Evolutionary conservation across 2,888 invertebrate species (phyloP).

Genomic region (Loripinus fragilis): DNA sequence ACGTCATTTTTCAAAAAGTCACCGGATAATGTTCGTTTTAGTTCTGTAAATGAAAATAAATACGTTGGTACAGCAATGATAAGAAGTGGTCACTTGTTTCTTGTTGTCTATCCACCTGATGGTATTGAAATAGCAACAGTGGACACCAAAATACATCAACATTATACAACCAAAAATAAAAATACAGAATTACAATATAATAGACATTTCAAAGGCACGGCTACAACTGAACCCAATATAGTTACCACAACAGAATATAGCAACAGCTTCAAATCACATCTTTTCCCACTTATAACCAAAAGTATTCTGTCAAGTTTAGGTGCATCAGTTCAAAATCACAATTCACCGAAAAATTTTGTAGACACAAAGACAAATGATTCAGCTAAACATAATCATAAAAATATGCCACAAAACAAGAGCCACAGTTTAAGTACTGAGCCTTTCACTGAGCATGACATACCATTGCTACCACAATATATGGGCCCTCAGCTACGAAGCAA

Average conservation of each 20-base stretch:
- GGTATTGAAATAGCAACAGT: too few species aligned
- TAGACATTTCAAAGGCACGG: background rate
- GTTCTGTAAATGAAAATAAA: slow-evolving; percentile 22
- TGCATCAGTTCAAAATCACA: background rate
- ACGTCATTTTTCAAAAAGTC: background rate
- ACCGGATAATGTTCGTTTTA: background rate
- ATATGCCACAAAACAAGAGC: too few species aligned
- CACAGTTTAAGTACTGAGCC: too few species aligned
- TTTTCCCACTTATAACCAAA: background rate
- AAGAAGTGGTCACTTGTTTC: slow-evolving; percentile 46
- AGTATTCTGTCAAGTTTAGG: background rate
- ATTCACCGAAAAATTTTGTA: too few species aligned
- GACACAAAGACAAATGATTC: too few species aligned
- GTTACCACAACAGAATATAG: background rate
- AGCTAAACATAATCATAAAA: too few species aligned
- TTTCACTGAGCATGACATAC: too few species aligned
- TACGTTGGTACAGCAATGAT: slow-evolving; percentile 50
- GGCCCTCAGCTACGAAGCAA: too few species aligned
- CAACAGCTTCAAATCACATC: background rate
- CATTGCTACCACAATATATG: too few species aligned
- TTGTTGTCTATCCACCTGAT: slow-evolving; percentile 42
- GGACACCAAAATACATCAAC: too few species aligned
- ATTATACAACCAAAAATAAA: too few species aligned
- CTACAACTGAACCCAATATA: background rate
- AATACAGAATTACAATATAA: too few species aligned